phyloP scores from a whole-genome alignment of 2,888 invertebrate species.

The Heliconius erato region DNA sequence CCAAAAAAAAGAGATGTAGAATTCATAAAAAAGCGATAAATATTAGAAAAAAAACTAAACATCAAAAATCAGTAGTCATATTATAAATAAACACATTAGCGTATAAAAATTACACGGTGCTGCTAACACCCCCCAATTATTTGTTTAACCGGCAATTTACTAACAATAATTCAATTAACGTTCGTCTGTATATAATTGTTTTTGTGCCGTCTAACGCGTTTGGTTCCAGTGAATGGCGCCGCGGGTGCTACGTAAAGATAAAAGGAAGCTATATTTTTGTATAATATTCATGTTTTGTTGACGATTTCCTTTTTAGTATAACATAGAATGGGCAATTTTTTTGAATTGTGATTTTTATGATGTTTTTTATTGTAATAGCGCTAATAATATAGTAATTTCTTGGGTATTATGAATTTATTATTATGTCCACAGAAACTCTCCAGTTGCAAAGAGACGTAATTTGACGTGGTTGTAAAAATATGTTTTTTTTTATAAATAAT shows the following conservation, averaged over 20 bases:
- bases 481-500: too few relatives aligned
- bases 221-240: slow-evolving; percentile 13
- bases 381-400: background rate
- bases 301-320: background rate
- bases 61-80: slow-evolving; percentile 35
- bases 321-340: background rate
- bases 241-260: background rate
- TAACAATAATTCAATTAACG: slow-evolving; percentile 66
- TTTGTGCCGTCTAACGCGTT: slow-evolving; percentile 49
- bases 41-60: slow-evolving; percentile 1
- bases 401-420: background rate
- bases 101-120: slow-evolving; percentile 58
- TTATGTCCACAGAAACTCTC: background rate
- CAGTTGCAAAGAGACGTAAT: background rate
- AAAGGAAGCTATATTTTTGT: slow-evolving; percentile 12
- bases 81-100: slow-evolving; percentile 47
- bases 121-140: slow-evolving; percentile 63
- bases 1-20: too few relatives aligned
- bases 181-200: slow-evolving; percentile 57
- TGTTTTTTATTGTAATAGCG: background rate
- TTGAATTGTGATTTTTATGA: background rate
- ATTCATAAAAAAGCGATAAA: too few relatives aligned
- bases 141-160: slow-evolving; percentile 59
- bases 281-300: background rate
- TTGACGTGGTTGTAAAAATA: too few relatives aligned